Evolutionary conservation across 2,113 vertebrate genomes (phyloP).

Genomic region (Dicaeum eximium): DNA sequence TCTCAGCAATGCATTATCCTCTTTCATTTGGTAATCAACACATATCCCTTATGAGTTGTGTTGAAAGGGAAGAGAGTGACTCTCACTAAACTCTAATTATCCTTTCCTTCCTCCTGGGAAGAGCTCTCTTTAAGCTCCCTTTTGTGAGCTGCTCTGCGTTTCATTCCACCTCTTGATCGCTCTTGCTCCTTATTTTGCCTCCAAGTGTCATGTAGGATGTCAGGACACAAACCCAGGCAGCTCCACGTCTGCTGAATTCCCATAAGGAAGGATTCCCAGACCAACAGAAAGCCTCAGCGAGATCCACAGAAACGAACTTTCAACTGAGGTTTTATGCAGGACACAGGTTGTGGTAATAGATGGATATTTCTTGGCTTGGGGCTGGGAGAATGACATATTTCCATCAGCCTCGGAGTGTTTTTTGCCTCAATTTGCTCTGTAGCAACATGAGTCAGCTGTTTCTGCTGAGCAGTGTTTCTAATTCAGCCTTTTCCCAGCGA

Average conservation of each 20-base stretch:
- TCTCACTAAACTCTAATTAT: constrained; percentile 61
- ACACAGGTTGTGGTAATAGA: neutral
- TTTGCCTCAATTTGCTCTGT: neutral
- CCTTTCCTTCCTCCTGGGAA: constrained; percentile 40
- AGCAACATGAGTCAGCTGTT: constrained; percentile 63
- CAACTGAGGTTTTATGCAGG: neutral
- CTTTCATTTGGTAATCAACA: constrained; percentile 61
- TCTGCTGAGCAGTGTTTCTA: constrained; percentile 59
- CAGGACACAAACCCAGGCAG: neutral
- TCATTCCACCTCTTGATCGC: neutral
- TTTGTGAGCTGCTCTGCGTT: neutral
- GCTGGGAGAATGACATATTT: neutral
- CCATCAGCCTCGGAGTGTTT: neutral
- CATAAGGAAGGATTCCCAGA: neutral
- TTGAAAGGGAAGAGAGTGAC: constrained; percentile 45
- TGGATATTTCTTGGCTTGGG: neutral
- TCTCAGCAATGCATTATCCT: constrained; percentile 53
- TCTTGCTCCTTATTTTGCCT: neutral
- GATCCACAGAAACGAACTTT: neutral
- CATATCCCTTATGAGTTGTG: constrained; percentile 38
- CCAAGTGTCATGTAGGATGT: neutral
- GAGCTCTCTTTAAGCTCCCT: constrained; percentile 4
- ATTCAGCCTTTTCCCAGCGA: constrained; percentile 56
- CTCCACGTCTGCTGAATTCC: neutral
- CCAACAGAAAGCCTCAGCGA: neutral